phyloP scores from a whole-genome alignment of 1,140 invertebrate species.

The Pseudomyrmex dendroicus region DNA sequence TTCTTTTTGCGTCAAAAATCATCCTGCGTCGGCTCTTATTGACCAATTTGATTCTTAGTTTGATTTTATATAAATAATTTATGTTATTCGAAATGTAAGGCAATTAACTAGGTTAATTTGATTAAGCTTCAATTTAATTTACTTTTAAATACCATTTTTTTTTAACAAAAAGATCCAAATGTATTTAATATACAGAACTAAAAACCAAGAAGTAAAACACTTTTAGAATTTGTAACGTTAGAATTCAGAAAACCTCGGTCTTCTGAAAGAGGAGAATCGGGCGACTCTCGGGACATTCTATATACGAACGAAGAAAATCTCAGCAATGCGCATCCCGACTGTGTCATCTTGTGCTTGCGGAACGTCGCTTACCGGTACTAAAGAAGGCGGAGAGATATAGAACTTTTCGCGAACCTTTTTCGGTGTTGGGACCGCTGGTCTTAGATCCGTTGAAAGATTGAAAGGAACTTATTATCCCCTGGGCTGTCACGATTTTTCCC shows the following conservation, averaged over 20 bases:
- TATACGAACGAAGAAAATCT: conserved; percentile 24
- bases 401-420: conserved; percentile 29
- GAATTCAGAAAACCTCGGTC: neutral
- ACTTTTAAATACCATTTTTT: neutral
- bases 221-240: neutral
- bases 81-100: neutral
- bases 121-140: neutral
- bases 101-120: neutral
- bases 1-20: too few species aligned
- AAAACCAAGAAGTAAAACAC: too few species aligned
- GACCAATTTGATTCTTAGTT: too few species aligned
- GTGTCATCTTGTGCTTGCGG: conserved; percentile 5
- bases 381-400: conserved; percentile 14
- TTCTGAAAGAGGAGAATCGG: neutral
- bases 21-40: too few species aligned
- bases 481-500: conserved; percentile 38
- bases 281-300: neutral
- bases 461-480: conserved; percentile 12
- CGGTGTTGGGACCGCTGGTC: neutral
- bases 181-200: neutral
- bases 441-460: conserved; percentile 42
- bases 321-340: conserved; percentile 11
- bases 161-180: neutral
- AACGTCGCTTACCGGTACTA: conserved; percentile 11
- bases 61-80: neutral